phyloP scores from a whole-genome alignment of 2,888 invertebrate genomes.

The Dorcus hopei region DNA sequence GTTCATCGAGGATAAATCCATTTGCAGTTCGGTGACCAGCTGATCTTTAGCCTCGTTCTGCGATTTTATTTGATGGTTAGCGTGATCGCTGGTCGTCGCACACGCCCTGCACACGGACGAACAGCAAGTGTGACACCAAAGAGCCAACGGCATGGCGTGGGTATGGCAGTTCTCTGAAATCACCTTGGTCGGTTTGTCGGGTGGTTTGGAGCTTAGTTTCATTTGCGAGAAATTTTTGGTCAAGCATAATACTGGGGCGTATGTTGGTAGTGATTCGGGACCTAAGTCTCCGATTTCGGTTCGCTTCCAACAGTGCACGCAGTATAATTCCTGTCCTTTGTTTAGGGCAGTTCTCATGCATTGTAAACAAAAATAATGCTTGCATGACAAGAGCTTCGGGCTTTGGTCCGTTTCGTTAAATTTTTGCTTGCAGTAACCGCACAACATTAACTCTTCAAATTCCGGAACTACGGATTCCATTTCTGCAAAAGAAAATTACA shows the following conservation, averaged over 20 bases:
- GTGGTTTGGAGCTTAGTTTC: constrained; percentile 52
- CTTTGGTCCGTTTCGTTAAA: constrained; percentile 71
- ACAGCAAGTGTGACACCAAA: constrained; percentile 69
- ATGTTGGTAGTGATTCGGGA: constrained; percentile 66
- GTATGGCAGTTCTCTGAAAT: constrained; percentile 64
- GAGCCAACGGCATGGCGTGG: constrained; percentile 68
- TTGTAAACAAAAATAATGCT: constrained; percentile 74
- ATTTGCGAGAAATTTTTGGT: constrained; percentile 62
- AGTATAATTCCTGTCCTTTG: constrained; percentile 66
- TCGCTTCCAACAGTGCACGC: constrained; percentile 72
- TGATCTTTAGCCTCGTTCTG: constrained; percentile 66
- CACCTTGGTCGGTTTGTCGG: constrained; percentile 46
- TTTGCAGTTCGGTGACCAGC: constrained; percentile 62
- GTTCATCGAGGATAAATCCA: constrained; percentile 65
- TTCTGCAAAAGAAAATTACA: constrained; percentile 38
- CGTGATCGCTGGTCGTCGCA: constrained; percentile 63
- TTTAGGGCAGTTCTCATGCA: constrained; percentile 67
- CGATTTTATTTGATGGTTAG: constrained; percentile 65
- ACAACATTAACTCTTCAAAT: constrained; percentile 70
- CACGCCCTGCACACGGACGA: constrained; percentile 65
- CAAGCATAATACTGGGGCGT: constrained; percentile 64
- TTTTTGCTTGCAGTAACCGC: constrained; percentile 72
- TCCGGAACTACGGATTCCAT: constrained; percentile 65
- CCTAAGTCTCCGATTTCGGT: constrained; percentile 66
- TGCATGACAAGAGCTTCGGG: constrained; percentile 71